These are phyloP conservation scores for Propsilocerus akamusi DNA, from an alignment of 1,140 invertebrate genomes.

Conservation along the genomic window DNA sequence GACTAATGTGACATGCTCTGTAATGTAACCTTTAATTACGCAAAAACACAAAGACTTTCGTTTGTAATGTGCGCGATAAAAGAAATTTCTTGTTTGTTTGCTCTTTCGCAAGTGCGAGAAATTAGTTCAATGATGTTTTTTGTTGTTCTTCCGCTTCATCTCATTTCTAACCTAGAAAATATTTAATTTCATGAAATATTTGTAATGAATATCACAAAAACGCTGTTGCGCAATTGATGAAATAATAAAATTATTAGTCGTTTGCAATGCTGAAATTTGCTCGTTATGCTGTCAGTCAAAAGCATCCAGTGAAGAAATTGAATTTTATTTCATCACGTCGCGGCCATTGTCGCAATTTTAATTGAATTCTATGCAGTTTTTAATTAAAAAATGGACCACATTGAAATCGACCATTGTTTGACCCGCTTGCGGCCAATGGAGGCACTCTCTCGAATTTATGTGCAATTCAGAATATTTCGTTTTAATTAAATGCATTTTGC, in stretches of 20 bases:
- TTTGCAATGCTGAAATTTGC: neutral
- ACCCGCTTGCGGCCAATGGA: neutral
- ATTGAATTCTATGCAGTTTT: neutral
- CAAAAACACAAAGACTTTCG: neutral
- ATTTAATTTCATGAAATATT: too few relatives aligned
- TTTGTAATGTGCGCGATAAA: neutral
- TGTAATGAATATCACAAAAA: too few relatives aligned
- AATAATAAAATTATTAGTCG: conserved; percentile 3
- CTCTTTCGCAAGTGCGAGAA: neutral
- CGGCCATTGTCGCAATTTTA: conserved; percentile 2
- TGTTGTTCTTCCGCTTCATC: too few relatives aligned
- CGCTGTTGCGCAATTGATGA: too few relatives aligned
- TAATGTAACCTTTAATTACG: neutral
- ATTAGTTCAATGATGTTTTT: too few relatives aligned
- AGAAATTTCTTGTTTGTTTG: neutral
- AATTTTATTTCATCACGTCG: neutral
- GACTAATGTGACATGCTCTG: neutral
- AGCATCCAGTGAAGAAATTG: neutral
- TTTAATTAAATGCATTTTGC: too few relatives aligned
- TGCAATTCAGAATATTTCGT: neutral
- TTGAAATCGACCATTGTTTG: too few relatives aligned
- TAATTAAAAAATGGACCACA: conserved; percentile 2
- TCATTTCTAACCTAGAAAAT: too few relatives aligned
- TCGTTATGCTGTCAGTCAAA: conserved; percentile 1
- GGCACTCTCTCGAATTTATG: neutral